Evolutionary conservation across 2,888 invertebrate species (phyloP).

Genomic region (Lasioglossum calceatum): DNA sequence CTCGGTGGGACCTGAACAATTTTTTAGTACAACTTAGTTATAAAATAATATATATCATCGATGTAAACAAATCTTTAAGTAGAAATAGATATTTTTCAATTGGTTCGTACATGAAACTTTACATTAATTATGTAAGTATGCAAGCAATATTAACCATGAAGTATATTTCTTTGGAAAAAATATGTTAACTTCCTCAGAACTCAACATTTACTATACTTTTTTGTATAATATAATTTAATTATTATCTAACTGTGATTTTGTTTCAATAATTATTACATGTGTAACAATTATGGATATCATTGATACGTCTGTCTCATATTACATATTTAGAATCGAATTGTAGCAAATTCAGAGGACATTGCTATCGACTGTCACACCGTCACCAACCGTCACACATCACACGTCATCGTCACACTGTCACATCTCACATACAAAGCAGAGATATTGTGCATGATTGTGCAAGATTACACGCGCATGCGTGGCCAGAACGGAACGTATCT

Average conservation of each 20-base stretch:
- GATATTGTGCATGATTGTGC: too few relatives aligned
- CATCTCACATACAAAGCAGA: not conserved
- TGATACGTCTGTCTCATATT: not conserved
- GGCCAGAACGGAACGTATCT: too few relatives aligned
- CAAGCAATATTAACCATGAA: not conserved
- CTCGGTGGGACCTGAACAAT: slow-evolving; percentile 88
- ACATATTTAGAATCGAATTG: too few relatives aligned
- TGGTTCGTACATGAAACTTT: not conserved
- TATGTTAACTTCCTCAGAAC: not conserved
- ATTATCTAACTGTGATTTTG: not conserved
- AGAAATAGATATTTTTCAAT: not conserved
- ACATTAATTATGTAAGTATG: not conserved
- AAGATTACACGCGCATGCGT: too few relatives aligned
- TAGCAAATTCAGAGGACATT: slow-evolving; percentile 13
- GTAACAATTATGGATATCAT: not conserved
- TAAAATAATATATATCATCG: not conserved
- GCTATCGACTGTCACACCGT: not conserved
- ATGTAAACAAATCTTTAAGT: not conserved
- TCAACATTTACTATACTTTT: not conserved
- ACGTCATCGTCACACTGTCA: too few relatives aligned
- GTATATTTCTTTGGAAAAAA: not conserved
- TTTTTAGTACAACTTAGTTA: not conserved
- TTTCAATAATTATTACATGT: not conserved
- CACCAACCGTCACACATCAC: too few relatives aligned
- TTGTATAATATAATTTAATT: not conserved